Base-by-base conservation (phyloP, 2,888 invertebrate genomes). In the Agriotes lineatus region DNA sequence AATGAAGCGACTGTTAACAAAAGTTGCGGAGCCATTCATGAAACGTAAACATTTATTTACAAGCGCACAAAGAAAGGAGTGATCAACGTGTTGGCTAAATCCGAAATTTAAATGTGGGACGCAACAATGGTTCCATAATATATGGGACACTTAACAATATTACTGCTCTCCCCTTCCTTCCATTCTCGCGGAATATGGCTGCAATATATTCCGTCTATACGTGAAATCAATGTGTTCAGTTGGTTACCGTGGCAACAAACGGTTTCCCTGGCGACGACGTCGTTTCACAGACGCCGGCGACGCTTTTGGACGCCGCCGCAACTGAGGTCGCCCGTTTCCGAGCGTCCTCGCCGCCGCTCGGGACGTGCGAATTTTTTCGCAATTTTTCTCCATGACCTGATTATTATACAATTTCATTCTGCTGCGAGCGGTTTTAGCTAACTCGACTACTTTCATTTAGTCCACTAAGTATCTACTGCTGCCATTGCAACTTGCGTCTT, bases 181-280 rank as follows among this genome's bases (percentile, higher is more conserved):
- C 69, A 63, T 69, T 73, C 72, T 73, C 72, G 67, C 74, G 69
- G 78, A 79, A 80, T 79, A 79, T 79, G 78, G 79, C 80, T 69
- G 83, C 83, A 81, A 83, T 83, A 84, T 83, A 84, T 84, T 82
- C 78, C 81, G 83, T 84, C 84, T 84, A 83, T 79, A 79, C 78
- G 78, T 82, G 83, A 84, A 85, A 85, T 85, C 85, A 83, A 85
- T 85, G 85, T 83, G 82, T 82, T 81, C 82, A 78, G 80, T 78
- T 78, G 79, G 75, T 80, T 76, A 74, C 77, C 77, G 70, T 75
- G 77, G 74, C 75, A 76, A 80, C 80, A 72, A 70, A 65, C 79
- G 72, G 78, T 76, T 78, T 72, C 79, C 78, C 68, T 67, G 71
- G 68, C 71, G 69, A 72, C 72, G 72, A 62, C 70, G 72, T 72